Evolutionary conservation across 2,113 vertebrate genomes (phyloP), one percentile per base, ranked within the genome.

Genomic region (Hypomesus transpacificus): DNA sequence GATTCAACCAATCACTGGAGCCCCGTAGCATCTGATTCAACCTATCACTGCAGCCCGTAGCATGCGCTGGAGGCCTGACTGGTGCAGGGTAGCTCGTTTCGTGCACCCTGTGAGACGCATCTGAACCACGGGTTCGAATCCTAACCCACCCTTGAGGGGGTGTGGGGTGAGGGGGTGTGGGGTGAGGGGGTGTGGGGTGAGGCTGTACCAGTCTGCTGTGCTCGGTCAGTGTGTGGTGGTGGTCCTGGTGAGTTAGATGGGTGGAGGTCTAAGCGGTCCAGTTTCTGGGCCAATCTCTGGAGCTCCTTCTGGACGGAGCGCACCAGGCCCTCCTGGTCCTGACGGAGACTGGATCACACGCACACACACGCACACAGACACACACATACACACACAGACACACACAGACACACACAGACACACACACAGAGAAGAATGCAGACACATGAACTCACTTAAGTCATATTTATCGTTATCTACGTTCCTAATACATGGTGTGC

Each of bases 261-360:
- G 69, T 24, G 31, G 68, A 61, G 68, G 66, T n/a, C 74, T 73
- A 91, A 82, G 61, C 73, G 82, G 66, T 91, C 88, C 0, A 91
- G 79, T 58, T 68, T 86, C 78, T 82, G 76, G 11, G 81, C 83
- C 72, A 91, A 81, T 77, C 53, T 84, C 80, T 79, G 77, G 59
- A 90, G 78, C 74, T 91, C 85, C 52, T 17, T 76, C 69, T 90
- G 77, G 20, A 91, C 69, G 50, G 86, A 52, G 57, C 1, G 85
- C 24, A 81, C 80, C 66, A 89, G 62, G 4, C 80, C 73, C 57
- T 84, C 74, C 51, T 90, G 87, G 50, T 90, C 84, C 56, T 82
- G 68, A 61, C 78, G 85, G 17, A 90, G 86, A 46, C 89, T 90
- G 72, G 68, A 64, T 53, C 53, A 46, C n/a, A 51, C 59, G 63